Percentiles rank a stretch among this genome's conserved stretches.
Conservation (phyloP, 2,888 invertebrate species). For the Ophion costatus region DNA sequence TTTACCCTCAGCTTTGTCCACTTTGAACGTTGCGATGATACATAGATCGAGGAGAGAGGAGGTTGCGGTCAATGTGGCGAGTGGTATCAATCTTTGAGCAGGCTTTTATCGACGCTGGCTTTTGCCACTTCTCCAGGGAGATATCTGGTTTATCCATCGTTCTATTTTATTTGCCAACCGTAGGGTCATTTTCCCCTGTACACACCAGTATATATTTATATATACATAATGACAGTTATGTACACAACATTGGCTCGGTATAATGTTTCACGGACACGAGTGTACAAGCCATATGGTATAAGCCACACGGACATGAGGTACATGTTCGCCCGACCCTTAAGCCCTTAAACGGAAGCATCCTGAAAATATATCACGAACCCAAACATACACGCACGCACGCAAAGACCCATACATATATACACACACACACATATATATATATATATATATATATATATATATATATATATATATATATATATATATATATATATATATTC, state of each 20-base stretch:
- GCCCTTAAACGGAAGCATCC: constrained; percentile 31
- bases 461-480: constrained; percentile 8
- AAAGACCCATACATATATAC: background rate
- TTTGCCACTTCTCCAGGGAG: constrained; percentile 29
- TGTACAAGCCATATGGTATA: background rate
- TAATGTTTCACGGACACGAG: constrained; percentile 11
- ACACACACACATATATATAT: background rate
- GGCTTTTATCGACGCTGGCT: constrained; percentile 57
- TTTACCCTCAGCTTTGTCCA: background rate
- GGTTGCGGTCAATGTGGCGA: constrained; percentile 33
- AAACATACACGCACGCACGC: no score
- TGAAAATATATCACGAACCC: background rate
- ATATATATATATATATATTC: background rate
- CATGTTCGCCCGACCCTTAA: constrained; percentile 34
- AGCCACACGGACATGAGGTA: constrained; percentile 17
- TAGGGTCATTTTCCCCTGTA: background rate
- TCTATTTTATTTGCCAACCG: constrained; percentile 17
- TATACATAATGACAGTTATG: background rate
- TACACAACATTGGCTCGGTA: background rate
- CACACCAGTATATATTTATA: background rate
- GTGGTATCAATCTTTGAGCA: constrained; percentile 53
- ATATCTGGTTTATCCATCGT: constrained; percentile 40
- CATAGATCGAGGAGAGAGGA: constrained; percentile 13
- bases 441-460: no score
- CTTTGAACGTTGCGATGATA: constrained; percentile 15